Conservation (phyloP, 1,140 invertebrate genomes). For the Procambarus clarkii region DNA sequence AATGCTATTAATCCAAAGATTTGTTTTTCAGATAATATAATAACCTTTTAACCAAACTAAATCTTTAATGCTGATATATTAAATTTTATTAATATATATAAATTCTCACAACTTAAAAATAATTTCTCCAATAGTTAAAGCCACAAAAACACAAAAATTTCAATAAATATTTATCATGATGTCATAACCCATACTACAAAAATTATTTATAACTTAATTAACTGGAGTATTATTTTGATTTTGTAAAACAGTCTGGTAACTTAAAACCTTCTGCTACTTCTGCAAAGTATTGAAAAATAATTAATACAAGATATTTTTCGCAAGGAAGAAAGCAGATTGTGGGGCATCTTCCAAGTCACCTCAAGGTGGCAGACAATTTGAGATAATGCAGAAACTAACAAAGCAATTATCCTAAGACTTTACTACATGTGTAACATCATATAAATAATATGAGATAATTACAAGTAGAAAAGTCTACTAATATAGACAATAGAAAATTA, state of each 20-base stretch:
- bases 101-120: too few relatives aligned
- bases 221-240: not conserved
- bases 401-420: not conserved
- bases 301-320: not conserved
- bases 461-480: not conserved
- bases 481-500: not conserved
- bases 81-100: too few relatives aligned
- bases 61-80: too few relatives aligned
- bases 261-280: too few relatives aligned
- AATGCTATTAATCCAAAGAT: too few relatives aligned
- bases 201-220: too few relatives aligned
- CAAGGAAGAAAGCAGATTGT: not conserved
- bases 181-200: too few relatives aligned
- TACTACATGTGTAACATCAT: not conserved
- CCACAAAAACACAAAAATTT: too few relatives aligned
- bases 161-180: too few relatives aligned
- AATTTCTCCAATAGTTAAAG: too few relatives aligned
- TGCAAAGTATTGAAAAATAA: not conserved
- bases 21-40: too few relatives aligned
- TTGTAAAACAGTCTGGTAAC: not conserved
- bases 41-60: too few relatives aligned
- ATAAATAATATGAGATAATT: constrained; percentile 3
- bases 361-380: not conserved
- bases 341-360: not conserved
- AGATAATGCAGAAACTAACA: not conserved